Conservation (phyloP, 2,888 invertebrate species). For the Leucoptera coffeella region DNA sequence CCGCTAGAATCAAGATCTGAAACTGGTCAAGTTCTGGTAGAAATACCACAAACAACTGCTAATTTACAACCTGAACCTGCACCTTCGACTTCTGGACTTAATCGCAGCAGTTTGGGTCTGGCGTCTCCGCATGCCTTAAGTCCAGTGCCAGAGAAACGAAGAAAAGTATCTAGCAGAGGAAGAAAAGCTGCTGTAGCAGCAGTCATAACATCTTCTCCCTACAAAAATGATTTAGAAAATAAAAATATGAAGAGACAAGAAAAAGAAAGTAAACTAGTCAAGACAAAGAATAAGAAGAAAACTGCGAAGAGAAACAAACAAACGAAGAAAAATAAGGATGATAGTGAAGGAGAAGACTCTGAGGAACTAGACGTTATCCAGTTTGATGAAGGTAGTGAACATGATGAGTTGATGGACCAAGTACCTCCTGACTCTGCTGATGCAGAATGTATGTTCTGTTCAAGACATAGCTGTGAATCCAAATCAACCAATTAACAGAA, state of each 20-base stretch:
- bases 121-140: slow-evolving; percentile 4
- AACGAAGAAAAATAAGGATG: no score
- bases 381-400: no score
- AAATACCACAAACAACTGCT: slow-evolving; percentile 7
- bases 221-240: slow-evolving; percentile 8
- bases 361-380: no score
- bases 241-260: slow-evolving; percentile 5
- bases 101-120: slow-evolving; percentile 6
- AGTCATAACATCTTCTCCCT: slow-evolving; percentile 7
- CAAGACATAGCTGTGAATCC: slow-evolving; percentile 12
- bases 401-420: no score
- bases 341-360: no score
- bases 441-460: no score
- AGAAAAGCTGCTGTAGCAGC: slow-evolving; percentile 5
- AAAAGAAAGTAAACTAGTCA: slow-evolving; percentile 7
- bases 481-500: slow-evolving; percentile 9
- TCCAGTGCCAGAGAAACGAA: slow-evolving; percentile 6
- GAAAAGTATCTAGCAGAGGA: slow-evolving; percentile 6
- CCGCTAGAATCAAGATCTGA: slow-evolving; percentile 7
- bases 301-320: no score
- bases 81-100: slow-evolving; percentile 6
- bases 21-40: slow-evolving; percentile 7
- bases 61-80: slow-evolving; percentile 5
- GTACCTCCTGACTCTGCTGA: no score
- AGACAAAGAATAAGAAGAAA: no score